These are phyloP conservation scores for Lysandra bellargus DNA, from an alignment of 2,888 invertebrate genomes.

Conservation along the genomic window DNA sequence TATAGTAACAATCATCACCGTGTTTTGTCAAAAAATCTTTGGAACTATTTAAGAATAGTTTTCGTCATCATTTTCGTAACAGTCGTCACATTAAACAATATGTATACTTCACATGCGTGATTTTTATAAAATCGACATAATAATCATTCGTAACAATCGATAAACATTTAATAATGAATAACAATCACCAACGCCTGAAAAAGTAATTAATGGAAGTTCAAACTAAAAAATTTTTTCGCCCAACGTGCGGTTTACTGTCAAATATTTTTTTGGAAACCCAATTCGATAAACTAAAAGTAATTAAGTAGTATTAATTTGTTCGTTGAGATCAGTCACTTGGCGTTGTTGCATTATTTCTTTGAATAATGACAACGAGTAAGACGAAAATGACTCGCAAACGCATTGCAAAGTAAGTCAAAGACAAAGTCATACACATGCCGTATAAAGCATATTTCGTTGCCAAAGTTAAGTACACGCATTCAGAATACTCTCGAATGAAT, in stretches of 20 bases:
- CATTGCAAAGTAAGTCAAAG: background rate
- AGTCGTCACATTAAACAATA: background rate
- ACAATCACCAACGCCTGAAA: slow-evolving; percentile 20
- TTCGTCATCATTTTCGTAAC: background rate
- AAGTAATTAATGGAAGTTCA: background rate
- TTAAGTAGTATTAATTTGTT: background rate
- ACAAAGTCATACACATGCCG: background rate
- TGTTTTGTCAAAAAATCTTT: background rate
- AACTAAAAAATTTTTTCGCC: background rate
- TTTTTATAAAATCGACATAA: slow-evolving; percentile 23
- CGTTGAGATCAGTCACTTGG: slow-evolving; percentile 19
- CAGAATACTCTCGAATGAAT: background rate
- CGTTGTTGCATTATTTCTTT: slow-evolving; percentile 16
- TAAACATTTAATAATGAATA: slow-evolving; percentile 30
- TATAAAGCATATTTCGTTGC: background rate
- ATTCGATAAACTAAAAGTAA: background rate
- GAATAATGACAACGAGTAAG: slow-evolving; percentile 14
- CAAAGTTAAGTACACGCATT: background rate
- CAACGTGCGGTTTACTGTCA: background rate
- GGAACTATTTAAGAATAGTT: background rate
- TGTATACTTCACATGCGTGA: background rate
- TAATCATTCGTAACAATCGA: slow-evolving; percentile 19
- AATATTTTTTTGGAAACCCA: background rate
- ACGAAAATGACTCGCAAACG: background rate
- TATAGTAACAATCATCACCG: background rate